Base-by-base conservation (phyloP, 2,888 invertebrate species). In the Perdita meconis region DNA sequence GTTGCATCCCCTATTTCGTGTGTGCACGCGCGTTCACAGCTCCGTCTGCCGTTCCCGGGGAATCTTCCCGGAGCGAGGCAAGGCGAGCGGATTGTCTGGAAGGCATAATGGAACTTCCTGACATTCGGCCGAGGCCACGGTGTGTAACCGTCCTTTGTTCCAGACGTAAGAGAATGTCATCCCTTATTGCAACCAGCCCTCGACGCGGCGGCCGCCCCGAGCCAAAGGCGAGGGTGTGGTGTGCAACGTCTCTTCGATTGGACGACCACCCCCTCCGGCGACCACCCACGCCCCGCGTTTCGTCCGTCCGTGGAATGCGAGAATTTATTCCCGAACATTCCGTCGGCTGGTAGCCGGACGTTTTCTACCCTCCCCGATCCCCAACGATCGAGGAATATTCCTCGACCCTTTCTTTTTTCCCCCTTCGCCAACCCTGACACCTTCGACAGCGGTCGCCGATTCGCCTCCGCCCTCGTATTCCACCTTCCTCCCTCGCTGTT, bases 291-390 rank as follows among this genome's bases (percentile, higher is more conserved):
- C 59, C 24, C 38, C 38, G 55, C 42, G 30, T 56, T 47, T 63
- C 34, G 63, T 56, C 64, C 61, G 76, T 59, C 59, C 42, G 26
- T 53, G 84, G 83, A 85, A 85, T 83, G 78, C 76, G 71, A 83
- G 83, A 82, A 85, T 85, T 86, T 86, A 86, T 86, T 84, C 80
- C 78, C 69, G 73, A 42, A 80, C 84, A 82, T 86, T 80, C 82
- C 73, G 60, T 69, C 57, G 71, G 47, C 51, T 67, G 67, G 59
- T 67, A 71, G 80, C 70, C 30, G 78, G 73, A 79, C 79, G 56
- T 76, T 83, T 80, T 60, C 72, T 12, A 56, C 64, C 69, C 61
- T n/a, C n/a, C n/a, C n/a, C n/a, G n/a, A n/a, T n/a, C n/a, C 67
- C 40, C 26, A 50, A 44, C 56, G 63, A 61, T 61, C 44, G 38